Conservation (phyloP, 1,140 invertebrate species). For the Polyergus mexicanus region DNA sequence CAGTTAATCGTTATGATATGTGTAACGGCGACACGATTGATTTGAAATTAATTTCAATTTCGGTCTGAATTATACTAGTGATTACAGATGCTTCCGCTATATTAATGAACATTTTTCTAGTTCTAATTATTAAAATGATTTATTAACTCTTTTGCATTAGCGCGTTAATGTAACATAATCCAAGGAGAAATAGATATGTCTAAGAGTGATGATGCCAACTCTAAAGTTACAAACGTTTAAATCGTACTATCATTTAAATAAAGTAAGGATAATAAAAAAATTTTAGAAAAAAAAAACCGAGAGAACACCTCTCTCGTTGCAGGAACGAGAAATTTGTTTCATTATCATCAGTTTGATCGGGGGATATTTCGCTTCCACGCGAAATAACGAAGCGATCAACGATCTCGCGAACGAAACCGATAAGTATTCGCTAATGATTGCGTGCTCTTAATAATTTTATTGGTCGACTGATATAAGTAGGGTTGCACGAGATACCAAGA, state of each 20-base stretch:
- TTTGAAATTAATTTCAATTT: slow-evolving; percentile 50
- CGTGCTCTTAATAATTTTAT: slow-evolving; percentile 49
- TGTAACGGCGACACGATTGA: slow-evolving; percentile 21
- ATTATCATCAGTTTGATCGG: slow-evolving; percentile 1
- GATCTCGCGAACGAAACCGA: slow-evolving; percentile 13
- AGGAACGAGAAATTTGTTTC: neutral
- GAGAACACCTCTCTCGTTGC: neutral
- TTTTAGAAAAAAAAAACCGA: neutral
- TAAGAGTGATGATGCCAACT: neutral
- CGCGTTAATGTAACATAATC: neutral
- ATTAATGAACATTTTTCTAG: too few species aligned
- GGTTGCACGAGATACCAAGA: too few species aligned
- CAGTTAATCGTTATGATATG: slow-evolving; percentile 48
- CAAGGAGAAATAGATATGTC: neutral
- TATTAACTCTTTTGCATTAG: neutral
- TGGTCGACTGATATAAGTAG: slow-evolving; percentile 52
- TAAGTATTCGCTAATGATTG: slow-evolving; percentile 45
- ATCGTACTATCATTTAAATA: neutral
- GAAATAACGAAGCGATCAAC: slow-evolving; percentile 14
- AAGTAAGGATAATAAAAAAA: neutral
- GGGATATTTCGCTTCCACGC: neutral
- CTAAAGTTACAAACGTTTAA: neutral
- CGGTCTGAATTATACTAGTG: slow-evolving; percentile 25
- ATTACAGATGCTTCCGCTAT: neutral
- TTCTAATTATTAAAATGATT: neutral